Conservation (phyloP, 2,888 invertebrate species). For the Lypha dubia region DNA sequence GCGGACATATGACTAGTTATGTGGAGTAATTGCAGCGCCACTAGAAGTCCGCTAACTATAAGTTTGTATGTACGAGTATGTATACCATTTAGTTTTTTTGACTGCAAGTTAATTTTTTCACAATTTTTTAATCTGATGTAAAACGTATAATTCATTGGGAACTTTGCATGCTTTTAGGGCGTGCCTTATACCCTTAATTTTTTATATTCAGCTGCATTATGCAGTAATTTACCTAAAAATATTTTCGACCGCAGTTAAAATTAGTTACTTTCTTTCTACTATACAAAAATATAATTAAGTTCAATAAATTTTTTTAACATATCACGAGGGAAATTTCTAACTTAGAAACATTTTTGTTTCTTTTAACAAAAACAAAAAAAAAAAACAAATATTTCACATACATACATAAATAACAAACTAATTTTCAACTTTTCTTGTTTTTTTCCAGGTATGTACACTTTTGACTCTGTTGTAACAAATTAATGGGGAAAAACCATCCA, state of each 20-base stretch:
- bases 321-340: neutral
- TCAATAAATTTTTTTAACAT: neutral
- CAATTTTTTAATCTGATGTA: too few relatives aligned
- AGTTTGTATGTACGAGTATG: too few relatives aligned
- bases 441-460: conserved; percentile 74
- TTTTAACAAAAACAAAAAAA: neutral
- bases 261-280: neutral
- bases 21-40: too few relatives aligned
- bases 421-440: conserved; percentile 69
- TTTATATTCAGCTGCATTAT: too few relatives aligned
- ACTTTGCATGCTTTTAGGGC: too few relatives aligned
- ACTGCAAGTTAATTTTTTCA: too few relatives aligned
- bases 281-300: neutral
- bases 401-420: conserved; percentile 54
- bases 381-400: neutral
- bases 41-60: too few relatives aligned
- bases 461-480: conserved; percentile 37
- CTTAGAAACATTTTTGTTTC: neutral
- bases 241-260: neutral
- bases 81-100: too few relatives aligned
- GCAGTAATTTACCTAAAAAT: too few relatives aligned
- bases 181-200: too few relatives aligned
- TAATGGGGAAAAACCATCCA: conserved; percentile 44
- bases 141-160: too few relatives aligned
- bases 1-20: too few relatives aligned